Base-by-base conservation (phyloP, 2,797 vertebrate species). In the Ctenopoma kingsleyae region DNA sequence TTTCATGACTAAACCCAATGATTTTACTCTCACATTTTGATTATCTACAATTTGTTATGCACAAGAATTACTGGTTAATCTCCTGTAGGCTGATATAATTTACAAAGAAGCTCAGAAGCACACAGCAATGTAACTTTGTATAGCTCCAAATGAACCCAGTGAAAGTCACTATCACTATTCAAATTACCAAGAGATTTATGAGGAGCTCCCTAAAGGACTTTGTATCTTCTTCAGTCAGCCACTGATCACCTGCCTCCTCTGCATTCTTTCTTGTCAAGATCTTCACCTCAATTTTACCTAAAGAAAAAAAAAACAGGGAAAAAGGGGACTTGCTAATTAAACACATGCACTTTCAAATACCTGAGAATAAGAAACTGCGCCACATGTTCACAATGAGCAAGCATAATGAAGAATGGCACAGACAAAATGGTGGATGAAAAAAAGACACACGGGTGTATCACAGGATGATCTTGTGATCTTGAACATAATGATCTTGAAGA, bases 231-330 rank as follows among this genome's bases (percentile, higher is more conserved):
- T 98, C 97, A 2, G 95, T 96, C 69, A 98, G 91, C 96, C 96
- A 98, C 49, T 95, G 96, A 25, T 95, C 92, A 11, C 96, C 96
- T 0, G 95, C 91, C 13, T 95, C 91, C 46, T 96, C 94, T 74
- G 94, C 78, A 50, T 93, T 93, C 83, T 96, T 89, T 38, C 95
- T 79, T 0, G 95, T 94, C 78, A 98, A 92, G 48, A 98, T 97
- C 89, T 98, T 98, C 76, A 98, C 97, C 84, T 98, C 97, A 43
- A 98, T 98, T 92, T 97, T 98, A 76, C 97, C 97, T 98, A 15
- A 51, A 63, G 38, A 57, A 3, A 48, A 22, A 36, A 25, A 20
- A 19, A 48, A n/a, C 0, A 35, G 65, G 77, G 19, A 2, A 9
- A 2, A 13, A 25, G 51, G 32, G 9, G 16, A 12, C 2, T 53